A percentile compares a stretch with the other conserved stretches of the same genome.
These are phyloP conservation scores for Hormiphora californensis DNA, from an alignment of 37 sponge, comb jelly and placozoan genomes.

Conservation along the genomic window DNA sequence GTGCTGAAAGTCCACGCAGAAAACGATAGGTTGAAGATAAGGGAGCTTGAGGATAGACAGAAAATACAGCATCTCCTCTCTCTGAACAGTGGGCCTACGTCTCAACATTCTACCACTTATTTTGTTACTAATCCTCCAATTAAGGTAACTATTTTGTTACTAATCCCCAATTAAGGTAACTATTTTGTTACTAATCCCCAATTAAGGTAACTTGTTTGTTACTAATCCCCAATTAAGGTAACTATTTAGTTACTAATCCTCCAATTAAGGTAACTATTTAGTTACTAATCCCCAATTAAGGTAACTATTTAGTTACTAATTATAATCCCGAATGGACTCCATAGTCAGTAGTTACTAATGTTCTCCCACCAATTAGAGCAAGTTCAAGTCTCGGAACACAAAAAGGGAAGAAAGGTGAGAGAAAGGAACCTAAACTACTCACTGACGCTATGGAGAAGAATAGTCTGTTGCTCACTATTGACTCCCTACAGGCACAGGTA, in stretches of 20 bases:
- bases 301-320: too few species aligned
- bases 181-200: too few species aligned
- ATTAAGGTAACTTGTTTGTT: too few species aligned
- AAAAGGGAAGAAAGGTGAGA: too few species aligned
- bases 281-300: too few species aligned
- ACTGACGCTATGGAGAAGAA: constrained; percentile 56
- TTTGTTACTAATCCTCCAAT: constrained; percentile 67
- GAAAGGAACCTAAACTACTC: background rate
- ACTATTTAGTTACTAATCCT: too few species aligned
- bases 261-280: too few species aligned
- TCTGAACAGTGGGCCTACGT: constrained; percentile 55
- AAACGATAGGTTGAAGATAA: constrained; percentile 89
- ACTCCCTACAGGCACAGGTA: constrained; percentile 79
- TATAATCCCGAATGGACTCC: too few species aligned
- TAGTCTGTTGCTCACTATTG: constrained; percentile 70
- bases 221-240: too few species aligned
- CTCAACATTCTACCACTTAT: constrained; percentile 65
- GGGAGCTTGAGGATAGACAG: constrained; percentile 88
- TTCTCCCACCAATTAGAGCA: background rate
- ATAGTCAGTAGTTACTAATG: background rate
- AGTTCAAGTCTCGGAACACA: too few species aligned
- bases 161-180: too few species aligned
- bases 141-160: constrained; percentile 58
- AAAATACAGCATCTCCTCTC: constrained; percentile 89
- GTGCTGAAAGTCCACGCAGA: constrained; percentile 92